phyloP scores from a whole-genome alignment of 2,888 invertebrate species.

The Polymixis lichenea region DNA sequence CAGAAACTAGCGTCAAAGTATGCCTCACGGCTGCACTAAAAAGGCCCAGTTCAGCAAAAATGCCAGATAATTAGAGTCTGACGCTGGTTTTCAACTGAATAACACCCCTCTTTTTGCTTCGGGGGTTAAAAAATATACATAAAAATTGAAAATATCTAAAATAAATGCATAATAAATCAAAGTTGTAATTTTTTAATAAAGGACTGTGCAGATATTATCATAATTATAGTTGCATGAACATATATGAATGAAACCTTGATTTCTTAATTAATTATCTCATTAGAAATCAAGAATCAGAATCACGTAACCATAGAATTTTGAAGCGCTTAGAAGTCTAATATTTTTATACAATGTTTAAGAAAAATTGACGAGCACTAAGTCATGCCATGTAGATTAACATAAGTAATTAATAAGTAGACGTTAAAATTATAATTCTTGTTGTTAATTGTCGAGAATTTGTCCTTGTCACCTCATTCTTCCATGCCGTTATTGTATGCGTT shows the following conservation, averaged over 20 bases:
- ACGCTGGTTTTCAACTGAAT: no score
- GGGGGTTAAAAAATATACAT: no score
- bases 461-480: neutral
- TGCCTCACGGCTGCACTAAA: no score
- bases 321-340: neutral
- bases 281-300: neutral
- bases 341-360: conserved; percentile 26
- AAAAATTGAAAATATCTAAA: no score
- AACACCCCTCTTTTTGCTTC: no score
- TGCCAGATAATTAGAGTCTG: no score
- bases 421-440: conserved; percentile 21
- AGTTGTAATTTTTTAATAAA: neutral
- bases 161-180: neutral
- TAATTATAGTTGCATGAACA: neutral
- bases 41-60: no score
- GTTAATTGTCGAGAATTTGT: neutral
- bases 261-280: neutral
- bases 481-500: conserved; percentile 1
- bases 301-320: neutral
- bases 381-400: neutral
- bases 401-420: neutral
- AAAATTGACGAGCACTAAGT: neutral
- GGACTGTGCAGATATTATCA: neutral
- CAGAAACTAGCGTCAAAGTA: no score
- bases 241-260: neutral